These are phyloP conservation scores for Telmatochromis brichardi DNA, from an alignment of 2,113 vertebrate species.

Conservation along the genomic window DNA sequence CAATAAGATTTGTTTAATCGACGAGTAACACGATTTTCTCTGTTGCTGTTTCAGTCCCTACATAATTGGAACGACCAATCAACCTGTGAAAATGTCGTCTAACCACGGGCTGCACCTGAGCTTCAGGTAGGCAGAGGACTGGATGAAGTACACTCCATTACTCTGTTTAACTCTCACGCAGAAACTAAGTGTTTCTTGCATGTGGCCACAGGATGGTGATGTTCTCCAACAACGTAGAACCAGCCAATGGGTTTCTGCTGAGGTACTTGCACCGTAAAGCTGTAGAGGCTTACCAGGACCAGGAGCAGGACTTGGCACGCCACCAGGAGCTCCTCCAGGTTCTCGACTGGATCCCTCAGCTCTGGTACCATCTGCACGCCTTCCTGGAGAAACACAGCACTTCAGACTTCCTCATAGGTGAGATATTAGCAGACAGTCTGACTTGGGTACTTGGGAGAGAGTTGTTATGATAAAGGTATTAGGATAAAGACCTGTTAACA, in stretches of 20 bases:
- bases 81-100: conserved; percentile 89
- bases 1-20: neutral
- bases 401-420: conserved; percentile 95
- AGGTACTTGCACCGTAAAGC: conserved; percentile 92
- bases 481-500: neutral
- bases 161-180: neutral
- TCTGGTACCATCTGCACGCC: conserved; percentile 95
- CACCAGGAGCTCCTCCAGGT: conserved; percentile 81
- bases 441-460: neutral
- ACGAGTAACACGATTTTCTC: neutral
- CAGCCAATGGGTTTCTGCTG: conserved; percentile 88
- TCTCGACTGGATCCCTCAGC: conserved; percentile 93
- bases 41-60: conserved; percentile 78
- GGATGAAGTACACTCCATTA: neutral
- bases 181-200: neutral
- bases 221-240: conserved; percentile 96
- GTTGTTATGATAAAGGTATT: neutral
- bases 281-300: conserved; percentile 75
- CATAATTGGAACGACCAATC: conserved; percentile 93
- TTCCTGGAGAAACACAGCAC: conserved; percentile 98
- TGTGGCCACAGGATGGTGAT: conserved; percentile 81
- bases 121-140: conserved; percentile 79
- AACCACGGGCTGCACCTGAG: conserved; percentile 93
- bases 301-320: conserved; percentile 71
- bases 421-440: neutral